phyloP scores from a whole-genome alignment of 2,797 vertebrate genomes.

The Balearica regulorum region DNA sequence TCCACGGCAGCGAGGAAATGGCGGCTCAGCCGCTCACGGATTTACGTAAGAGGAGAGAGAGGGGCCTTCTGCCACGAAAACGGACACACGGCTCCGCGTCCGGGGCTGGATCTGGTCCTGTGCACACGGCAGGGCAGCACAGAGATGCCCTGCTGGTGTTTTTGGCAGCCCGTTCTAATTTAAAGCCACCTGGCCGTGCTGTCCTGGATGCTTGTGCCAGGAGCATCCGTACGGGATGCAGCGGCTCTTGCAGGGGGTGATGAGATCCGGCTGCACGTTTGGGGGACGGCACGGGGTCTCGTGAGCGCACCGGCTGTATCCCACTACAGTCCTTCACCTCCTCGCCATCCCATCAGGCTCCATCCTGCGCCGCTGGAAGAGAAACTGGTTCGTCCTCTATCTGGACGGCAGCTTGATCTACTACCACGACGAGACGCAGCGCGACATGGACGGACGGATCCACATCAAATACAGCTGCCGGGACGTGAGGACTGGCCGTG shows the following conservation, averaged over 20 bases:
- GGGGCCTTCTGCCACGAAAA: neutral
- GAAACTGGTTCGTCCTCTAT: constrained; percentile 96
- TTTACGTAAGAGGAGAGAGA: neutral
- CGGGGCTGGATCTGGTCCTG: neutral
- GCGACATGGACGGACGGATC: constrained; percentile 83
- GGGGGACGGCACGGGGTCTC: fast-evolving
- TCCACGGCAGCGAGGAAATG: neutral
- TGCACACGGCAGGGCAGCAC: neutral
- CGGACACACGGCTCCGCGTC: neutral
- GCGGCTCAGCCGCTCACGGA: neutral
- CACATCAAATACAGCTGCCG: constrained; percentile 81
- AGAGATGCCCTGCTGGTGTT: neutral
- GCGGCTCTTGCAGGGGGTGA: fast-evolving
- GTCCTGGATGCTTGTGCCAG: fast-evolving
- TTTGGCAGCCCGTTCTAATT: neutral
- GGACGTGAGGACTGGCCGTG: constrained; percentile 82
- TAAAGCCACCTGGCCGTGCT: neutral
- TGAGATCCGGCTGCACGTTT: neutral
- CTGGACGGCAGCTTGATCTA: constrained; percentile 90
- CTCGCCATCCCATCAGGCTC: constrained; percentile 74
- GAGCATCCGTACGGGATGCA: neutral
- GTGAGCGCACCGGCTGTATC: fast-evolving
- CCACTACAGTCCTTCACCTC: neutral
- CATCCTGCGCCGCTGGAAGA: constrained; percentile 90
- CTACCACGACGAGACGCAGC: constrained; percentile 83